phyloP scores from a whole-genome alignment of 1,140 invertebrate genomes.

The Tribolium madens region DNA sequence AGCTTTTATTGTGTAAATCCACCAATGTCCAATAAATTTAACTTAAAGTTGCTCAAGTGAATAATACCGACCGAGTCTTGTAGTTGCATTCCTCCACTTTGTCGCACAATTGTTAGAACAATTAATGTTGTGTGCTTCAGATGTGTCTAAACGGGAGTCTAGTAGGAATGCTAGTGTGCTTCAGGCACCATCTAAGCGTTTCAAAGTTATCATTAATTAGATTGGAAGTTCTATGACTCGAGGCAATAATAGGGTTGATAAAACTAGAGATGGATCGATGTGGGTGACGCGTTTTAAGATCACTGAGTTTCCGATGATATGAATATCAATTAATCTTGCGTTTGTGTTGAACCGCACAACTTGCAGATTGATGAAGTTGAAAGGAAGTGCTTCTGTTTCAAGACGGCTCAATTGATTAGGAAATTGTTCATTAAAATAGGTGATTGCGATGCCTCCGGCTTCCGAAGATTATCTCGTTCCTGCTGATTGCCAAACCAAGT shows the following conservation, averaged over 20 bases:
- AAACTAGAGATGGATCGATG: conserved; percentile 7
- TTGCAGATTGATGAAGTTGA: conserved; percentile 24
- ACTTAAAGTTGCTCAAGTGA: too few species aligned
- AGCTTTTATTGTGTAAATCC: not conserved
- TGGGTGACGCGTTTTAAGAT: conserved; percentile 7
- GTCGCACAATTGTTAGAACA: not conserved
- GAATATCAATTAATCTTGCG: conserved; percentile 34
- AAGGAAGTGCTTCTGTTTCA: conserved; percentile 29
- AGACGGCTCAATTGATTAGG: conserved; percentile 21
- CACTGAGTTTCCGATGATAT: conserved; percentile 17
- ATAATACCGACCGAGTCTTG: too few species aligned
- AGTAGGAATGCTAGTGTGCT: not conserved
- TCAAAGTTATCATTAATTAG: conserved; percentile 23
- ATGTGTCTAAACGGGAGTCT: not conserved
- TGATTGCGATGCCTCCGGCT: conserved; percentile 24
- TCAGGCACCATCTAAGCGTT: not conserved
- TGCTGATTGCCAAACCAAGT: conserved; percentile 8
- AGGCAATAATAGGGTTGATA: conserved; percentile 17
- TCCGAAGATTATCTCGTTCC: conserved; percentile 1
- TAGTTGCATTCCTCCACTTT: too few species aligned
- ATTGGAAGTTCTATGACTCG: not conserved
- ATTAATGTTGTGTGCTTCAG: not conserved
- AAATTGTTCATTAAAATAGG: conserved; percentile 30
- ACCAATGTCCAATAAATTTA: too few species aligned
- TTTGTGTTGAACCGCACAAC: not conserved